Conservation (phyloP, 2,797 vertebrate genomes). For the Sebastes taczanowskii region DNA sequence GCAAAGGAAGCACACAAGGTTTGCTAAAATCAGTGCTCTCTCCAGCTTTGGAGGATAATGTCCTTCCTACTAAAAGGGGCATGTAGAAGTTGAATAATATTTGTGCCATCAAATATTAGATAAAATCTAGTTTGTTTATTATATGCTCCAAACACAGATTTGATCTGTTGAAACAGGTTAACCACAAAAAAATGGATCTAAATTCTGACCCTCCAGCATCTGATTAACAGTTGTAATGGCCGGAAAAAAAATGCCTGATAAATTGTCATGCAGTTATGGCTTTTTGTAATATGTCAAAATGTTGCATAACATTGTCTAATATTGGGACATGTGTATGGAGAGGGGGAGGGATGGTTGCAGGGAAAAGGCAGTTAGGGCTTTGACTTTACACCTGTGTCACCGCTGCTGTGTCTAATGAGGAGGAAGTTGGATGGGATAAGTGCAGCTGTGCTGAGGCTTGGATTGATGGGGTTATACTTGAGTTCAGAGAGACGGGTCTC, state of each 20-base stretch:
- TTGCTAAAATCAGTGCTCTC: not conserved
- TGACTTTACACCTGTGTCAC: conserved; percentile 25
- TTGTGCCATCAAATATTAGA: not conserved
- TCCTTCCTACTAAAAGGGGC: not conserved
- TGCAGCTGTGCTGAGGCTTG: conserved; percentile 30
- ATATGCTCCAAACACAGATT: not conserved
- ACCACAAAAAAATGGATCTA: not conserved
- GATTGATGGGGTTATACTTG: conserved; percentile 14
- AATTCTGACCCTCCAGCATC: not conserved
- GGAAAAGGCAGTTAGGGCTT: not conserved
- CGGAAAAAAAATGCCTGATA: not conserved
- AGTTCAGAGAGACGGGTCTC: conserved; percentile 24
- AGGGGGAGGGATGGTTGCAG: not conserved
- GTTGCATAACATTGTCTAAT: not conserved
- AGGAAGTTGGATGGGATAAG: not conserved
- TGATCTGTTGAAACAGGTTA: not conserved
- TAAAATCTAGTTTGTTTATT: not conserved
- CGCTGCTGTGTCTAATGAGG: conserved; percentile 37
- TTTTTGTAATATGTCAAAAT: conserved; percentile 2
- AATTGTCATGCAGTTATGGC: not conserved
- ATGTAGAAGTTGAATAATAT: not conserved
- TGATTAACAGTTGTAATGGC: not conserved
- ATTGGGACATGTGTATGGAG: not conserved
- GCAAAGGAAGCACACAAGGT: not conserved
- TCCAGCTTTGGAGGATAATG: not conserved